Evolutionary conservation across 2,113 vertebrate species (phyloP).

Genomic region (Pantherophis guttatus): DNA sequence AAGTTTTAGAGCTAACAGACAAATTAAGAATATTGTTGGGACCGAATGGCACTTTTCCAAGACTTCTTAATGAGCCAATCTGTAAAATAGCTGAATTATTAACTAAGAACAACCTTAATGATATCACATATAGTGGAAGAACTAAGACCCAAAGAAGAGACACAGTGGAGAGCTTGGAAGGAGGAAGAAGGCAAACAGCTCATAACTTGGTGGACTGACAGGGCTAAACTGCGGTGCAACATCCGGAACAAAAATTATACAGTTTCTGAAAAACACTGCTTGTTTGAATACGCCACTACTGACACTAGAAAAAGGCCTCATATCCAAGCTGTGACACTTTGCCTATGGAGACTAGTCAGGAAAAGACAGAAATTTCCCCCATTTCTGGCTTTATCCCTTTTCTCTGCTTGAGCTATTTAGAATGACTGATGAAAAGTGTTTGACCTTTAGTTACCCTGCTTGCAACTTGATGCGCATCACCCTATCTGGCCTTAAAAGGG

Average conservation of each 20-base stretch:
- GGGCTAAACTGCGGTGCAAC: background rate
- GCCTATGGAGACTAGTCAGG: background rate
- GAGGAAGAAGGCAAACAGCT: background rate
- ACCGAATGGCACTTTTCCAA: background rate
- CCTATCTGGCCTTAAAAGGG: conserved; percentile 34
- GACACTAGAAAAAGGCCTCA: background rate
- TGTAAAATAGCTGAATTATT: background rate
- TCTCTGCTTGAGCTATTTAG: background rate
- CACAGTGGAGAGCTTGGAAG: background rate
- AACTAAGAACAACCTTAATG: background rate
- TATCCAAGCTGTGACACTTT: background rate
- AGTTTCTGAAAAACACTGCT: background rate
- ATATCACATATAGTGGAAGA: fast-evolving
- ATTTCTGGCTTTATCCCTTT: background rate
- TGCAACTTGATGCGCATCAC: conserved; percentile 31
- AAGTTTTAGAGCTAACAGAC: background rate
- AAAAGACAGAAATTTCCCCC: background rate
- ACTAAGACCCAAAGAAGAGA: background rate
- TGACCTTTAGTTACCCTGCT: conserved; percentile 12
- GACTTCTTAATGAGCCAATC: background rate
- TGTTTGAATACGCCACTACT: background rate
- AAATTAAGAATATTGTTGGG: background rate
- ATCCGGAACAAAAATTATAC: background rate
- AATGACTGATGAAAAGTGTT: background rate
- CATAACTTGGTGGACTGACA: background rate